Conservation (phyloP, 2,113 vertebrate species). For the Microtus pennsylvanicus region DNA sequence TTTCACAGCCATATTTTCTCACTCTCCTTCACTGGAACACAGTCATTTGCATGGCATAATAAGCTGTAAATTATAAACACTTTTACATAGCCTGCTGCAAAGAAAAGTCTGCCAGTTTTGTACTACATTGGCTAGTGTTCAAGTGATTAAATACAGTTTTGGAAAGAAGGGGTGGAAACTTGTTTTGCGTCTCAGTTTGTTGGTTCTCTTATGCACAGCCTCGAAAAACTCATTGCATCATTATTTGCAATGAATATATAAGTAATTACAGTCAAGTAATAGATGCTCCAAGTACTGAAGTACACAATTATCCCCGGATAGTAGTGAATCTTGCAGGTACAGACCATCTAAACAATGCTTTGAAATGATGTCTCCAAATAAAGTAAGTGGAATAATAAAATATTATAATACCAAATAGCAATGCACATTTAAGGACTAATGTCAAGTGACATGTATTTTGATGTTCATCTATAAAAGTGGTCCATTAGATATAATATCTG, state of each 20-base stretch:
- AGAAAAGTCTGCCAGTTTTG: conserved; percentile 76
- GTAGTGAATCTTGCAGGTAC: conserved; percentile 70
- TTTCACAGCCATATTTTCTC: conserved; percentile 72
- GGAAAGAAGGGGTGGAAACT: conserved; percentile 71
- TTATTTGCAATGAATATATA: conserved; percentile 79
- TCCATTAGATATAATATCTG: conserved; percentile 64
- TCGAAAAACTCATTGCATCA: conserved; percentile 70
- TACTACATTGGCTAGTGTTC: conserved; percentile 70
- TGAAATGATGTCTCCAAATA: conserved; percentile 79
- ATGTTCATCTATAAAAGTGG: conserved; percentile 64
- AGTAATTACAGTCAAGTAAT: conserved; percentile 74
- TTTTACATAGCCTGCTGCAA: conserved; percentile 76
- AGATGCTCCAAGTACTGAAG: conserved; percentile 68
- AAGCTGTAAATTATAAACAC: conserved; percentile 79
- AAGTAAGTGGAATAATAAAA: conserved; percentile 72
- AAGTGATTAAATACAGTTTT: conserved; percentile 77
- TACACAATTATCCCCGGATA: conserved; percentile 75
- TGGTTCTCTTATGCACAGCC: conserved; percentile 72
- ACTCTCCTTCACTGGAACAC: conserved; percentile 67
- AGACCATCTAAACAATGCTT: conserved; percentile 80
- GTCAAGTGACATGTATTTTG: conserved; percentile 74
- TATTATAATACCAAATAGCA: conserved; percentile 79
- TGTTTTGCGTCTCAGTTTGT: conserved; percentile 68
- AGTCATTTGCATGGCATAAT: conserved; percentile 74
- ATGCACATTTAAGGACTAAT: conserved; percentile 80